A percentile compares a stretch with the other conserved stretches of the same genome.
Evolutionary conservation across 64 coral and sea anemone species (phyloP).

Genomic region (Porites australiensis): DNA sequence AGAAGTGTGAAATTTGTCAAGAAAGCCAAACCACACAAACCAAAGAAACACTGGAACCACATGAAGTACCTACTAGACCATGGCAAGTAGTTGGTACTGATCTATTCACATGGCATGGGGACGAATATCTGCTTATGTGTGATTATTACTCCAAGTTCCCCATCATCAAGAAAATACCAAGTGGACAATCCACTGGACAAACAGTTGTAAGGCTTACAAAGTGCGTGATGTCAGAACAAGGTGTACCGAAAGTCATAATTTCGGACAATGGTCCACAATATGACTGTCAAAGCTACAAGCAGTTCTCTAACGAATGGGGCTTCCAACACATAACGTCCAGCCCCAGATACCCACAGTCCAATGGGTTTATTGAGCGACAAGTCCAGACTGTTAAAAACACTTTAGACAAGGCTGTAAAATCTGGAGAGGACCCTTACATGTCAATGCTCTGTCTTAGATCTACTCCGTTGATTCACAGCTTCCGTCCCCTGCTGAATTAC

Average conservation of each 20-base stretch:
- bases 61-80: slow-evolving; percentile 16
- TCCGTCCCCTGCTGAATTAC: slow-evolving; percentile 34
- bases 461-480: neutral
- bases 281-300: slow-evolving; percentile 32
- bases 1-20: neutral
- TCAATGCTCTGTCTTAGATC: too few species aligned
- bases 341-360: slow-evolving; percentile 54
- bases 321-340: slow-evolving; percentile 27
- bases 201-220: slow-evolving; percentile 19
- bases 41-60: slow-evolving; percentile 1
- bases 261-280: slow-evolving; percentile 47
- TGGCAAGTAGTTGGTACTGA: neutral
- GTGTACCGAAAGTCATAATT: slow-evolving; percentile 16
- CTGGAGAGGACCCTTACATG: neutral
- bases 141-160: slow-evolving; percentile 46
- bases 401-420: neutral
- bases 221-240: slow-evolving; percentile 31
- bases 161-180: slow-evolving; percentile 12
- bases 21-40: neutral
- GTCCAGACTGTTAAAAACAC: slow-evolving; percentile 25
- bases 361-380: slow-evolving; percentile 12
- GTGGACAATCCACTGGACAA: slow-evolving; percentile 14
- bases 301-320: slow-evolving; percentile 27
- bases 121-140: too few species aligned
- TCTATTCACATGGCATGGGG: neutral